Base-by-base conservation (phyloP, 2,888 invertebrate species). In the Tetragnatha montana region DNA sequence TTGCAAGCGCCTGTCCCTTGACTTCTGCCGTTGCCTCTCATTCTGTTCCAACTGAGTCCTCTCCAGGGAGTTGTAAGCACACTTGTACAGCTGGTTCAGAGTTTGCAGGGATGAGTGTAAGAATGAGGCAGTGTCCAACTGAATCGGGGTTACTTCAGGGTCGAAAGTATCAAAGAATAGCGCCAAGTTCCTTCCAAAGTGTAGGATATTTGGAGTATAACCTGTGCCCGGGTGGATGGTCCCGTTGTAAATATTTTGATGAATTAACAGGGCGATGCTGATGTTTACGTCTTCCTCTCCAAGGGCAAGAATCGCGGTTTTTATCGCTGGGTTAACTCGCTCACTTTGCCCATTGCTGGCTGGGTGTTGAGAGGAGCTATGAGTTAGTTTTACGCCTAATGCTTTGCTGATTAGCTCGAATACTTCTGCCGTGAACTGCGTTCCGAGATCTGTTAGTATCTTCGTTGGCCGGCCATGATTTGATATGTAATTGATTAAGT, bases 81-180 rank as follows among this genome's bases (percentile, higher is more conserved):
- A 14, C 19, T 76, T 50, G 50, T 76, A 49, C 47, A 19, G 6
- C 35, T 47, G 4, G n/a, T 76, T 76, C 14, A 47, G 17, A 10
- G 47, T n/a, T 8, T n/a, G 35, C 7, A 76, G 14, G 7, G 50
- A 8, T 14, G 12, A 19, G 12, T 35, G 47, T 35, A 49, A 7
- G 50, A 17, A 76, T 1, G 8, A 19, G 17, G 76, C 14, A 17
- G n/a, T 17, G 19, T 76, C 76, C 19, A 76, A 49, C 14, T 76
- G 76, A 17, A 49, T 47, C n/a, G 76, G n/a, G 10, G 22, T 19
- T 4, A 76, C 17, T 12, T 79, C 51, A 60, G 60, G 79, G 22
- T 79, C 49, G 22, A 60, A 79, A 6, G 79, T 79, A 21, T 79
- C 79, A 21, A 79, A 79, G 51, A 79, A 79, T 0, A 60, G 21